A percentile compares a stretch with the other conserved stretches of the same genome.
Conservation (phyloP, 2,113 vertebrate species). For the Eublepharis macularius region DNA sequence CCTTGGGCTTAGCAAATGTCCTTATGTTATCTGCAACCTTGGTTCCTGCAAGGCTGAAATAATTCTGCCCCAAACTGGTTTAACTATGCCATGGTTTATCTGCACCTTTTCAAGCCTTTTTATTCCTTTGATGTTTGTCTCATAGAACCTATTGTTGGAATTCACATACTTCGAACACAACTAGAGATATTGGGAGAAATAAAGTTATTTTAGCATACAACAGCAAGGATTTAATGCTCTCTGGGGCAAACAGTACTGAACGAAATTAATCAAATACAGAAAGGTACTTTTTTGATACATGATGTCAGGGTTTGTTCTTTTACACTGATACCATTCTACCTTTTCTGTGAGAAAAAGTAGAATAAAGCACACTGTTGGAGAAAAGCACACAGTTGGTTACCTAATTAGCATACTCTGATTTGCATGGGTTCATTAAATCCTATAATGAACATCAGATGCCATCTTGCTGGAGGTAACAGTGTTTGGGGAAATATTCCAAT, state of each 20-base stretch:
- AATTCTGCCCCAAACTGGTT: neutral
- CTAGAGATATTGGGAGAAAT: neutral
- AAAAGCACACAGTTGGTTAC: slow-evolving; percentile 10
- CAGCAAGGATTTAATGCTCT: neutral
- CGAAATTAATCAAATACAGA: neutral
- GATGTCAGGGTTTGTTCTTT: neutral
- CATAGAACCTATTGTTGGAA: neutral
- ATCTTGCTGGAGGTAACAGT: neutral
- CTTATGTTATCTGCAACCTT: neutral
- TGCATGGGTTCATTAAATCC: slow-evolving; percentile 26
- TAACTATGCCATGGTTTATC: neutral
- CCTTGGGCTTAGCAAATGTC: neutral
- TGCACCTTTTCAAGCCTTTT: neutral
- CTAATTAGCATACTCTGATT: slow-evolving; percentile 18
- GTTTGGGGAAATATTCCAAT: slow-evolving; percentile 37
- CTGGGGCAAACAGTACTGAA: neutral
- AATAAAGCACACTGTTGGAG: neutral
- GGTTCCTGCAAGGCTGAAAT: neutral
- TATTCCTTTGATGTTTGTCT: neutral
- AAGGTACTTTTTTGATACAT: neutral
- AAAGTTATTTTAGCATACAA: neutral
- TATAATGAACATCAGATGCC: neutral
- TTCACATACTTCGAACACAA: neutral
- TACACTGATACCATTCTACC: neutral
- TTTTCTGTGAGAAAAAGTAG: neutral